Base-by-base conservation (phyloP, 2,113 vertebrate genomes). In the Datnioides undecimradiatus region DNA sequence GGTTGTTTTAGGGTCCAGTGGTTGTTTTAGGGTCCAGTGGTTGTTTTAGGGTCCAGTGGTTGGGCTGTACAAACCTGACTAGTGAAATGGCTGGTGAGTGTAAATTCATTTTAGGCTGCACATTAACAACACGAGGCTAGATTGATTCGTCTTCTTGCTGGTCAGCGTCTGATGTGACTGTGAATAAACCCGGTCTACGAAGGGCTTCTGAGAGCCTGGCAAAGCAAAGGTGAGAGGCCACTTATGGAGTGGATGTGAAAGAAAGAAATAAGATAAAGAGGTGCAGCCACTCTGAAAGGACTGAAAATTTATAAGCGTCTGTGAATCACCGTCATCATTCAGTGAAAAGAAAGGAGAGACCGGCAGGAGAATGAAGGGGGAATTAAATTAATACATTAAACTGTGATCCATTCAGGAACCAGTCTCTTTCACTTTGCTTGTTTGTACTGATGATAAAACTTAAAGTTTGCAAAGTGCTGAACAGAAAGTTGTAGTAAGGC, bases 131-230 rank as follows among this genome's bases (percentile, higher is more conserved):
- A n/a, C n/a, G n/a, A n/a, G n/a, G n/a, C n/a, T n/a, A n/a, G n/a
- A n/a, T n/a, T n/a, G n/a, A 13, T 5, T 36, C 21, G 55, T 40
- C 21, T 60, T 52, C 21, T 45, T 36, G 38, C 5, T 70, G 49
- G 19, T 74, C 52, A 82, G 1, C 80, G 60, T 87, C 80, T 83
- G 75, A 67, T 77, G 51, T 69, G 79, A 84, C 82, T 83, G 73
- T 45, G 52, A 79, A 31, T 34, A 34, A 23, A 58, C 10, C 12
- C 29, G 7, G 31, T 58, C n/a, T 34, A 5, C 21, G 33, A 57
- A 31, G 17, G 8, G 27, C 31, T 48, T 55, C 45, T 51, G 27
- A 45, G 21, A 64, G n/a, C 16, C 21, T 46, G 3, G 8, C 23
- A 63, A 51, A 65, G 65, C 27, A 29, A 51, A 70, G 66, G 58